Conservation (phyloP, 2,113 vertebrate species). For the Bungarus multicinctus region DNA sequence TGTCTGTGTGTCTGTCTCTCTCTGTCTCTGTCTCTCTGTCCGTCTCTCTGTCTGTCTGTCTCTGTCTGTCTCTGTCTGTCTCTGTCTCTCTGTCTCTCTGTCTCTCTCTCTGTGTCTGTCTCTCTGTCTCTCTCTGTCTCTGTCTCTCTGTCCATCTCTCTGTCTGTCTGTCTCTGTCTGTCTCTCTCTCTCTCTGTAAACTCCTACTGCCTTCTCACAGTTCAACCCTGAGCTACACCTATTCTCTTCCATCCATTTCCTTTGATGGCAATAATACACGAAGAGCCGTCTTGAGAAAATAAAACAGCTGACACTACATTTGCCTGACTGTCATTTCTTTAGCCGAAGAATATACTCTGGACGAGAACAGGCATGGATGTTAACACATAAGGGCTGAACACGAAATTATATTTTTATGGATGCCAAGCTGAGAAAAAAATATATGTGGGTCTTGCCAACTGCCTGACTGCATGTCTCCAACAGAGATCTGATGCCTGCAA, state of each 20-base stretch:
- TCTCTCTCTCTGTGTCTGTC: no score
- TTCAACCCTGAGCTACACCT: background rate
- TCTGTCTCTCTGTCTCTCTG: no score
- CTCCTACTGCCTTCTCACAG: no score
- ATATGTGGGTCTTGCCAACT: conserved; percentile 54
- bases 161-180: no score
- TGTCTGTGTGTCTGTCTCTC: no score
- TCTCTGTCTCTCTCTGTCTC: no score
- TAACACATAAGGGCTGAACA: background rate
- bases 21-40: no score
- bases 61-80: no score
- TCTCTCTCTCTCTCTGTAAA: no score
- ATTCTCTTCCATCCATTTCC: background rate
- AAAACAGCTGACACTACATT: background rate
- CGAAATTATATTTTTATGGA: conserved; percentile 24
- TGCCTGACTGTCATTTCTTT: background rate
- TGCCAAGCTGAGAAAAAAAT: conserved; percentile 65
- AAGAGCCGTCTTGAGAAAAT: background rate
- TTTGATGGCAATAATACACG: background rate
- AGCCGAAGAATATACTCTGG: conserved; percentile 15
- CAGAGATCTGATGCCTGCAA: conserved; percentile 76
- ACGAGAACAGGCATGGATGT: background rate
- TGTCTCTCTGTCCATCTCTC: no score
- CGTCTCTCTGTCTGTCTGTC: no score
- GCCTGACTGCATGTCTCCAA: conserved; percentile 80